A percentile compares a stretch with the other conserved stretches of the same genome.
phyloP scores from a whole-genome alignment of 2,797 vertebrate genomes.

The Paratrypauchen microcephalus region DNA sequence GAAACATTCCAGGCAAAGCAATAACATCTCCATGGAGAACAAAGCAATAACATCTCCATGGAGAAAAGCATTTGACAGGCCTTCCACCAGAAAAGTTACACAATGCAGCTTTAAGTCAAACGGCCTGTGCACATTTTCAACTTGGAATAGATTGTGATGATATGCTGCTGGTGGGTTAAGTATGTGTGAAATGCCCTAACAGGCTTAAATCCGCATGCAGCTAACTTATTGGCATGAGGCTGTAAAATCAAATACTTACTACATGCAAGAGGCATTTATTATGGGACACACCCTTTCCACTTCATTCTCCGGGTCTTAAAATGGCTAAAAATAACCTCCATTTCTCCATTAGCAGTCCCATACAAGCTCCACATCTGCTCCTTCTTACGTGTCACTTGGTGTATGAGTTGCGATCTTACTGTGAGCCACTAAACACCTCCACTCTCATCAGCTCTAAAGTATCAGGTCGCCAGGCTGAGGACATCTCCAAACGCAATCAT shows the following conservation, averaged over 20 bases:
- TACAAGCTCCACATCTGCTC: constrained; percentile 23
- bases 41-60: too few species aligned
- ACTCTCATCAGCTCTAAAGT: constrained; percentile 55
- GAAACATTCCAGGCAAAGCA: too few species aligned
- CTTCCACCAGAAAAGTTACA: too few species aligned
- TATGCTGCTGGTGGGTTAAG: constrained; percentile 27
- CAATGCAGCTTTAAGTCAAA: neutral
- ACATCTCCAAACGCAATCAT: constrained; percentile 39
- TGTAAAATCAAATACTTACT: constrained; percentile 24
- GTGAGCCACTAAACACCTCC: constrained; percentile 65
- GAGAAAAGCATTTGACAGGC: too few species aligned
- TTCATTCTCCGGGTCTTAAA: constrained; percentile 9
- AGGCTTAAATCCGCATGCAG: constrained; percentile 24
- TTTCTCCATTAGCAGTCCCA: constrained; percentile 4
- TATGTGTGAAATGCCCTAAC: constrained; percentile 39
- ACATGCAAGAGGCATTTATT: constrained; percentile 22
- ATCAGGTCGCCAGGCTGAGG: constrained; percentile 51
- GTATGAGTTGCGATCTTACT: constrained; percentile 52
- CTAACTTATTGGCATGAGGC: constrained; percentile 4
- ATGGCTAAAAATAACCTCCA: constrained; percentile 6
- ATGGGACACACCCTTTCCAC: constrained; percentile 21
- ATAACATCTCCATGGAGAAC: too few species aligned
- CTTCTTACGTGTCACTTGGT: constrained; percentile 36
- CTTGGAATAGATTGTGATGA: constrained; percentile 5
- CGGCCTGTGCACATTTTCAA: constrained; percentile 16